Evolutionary conservation across 2,113 vertebrate species (phyloP), one percentile per base, ranked within the genome.

Genomic region (Mormoops blainvillei): DNA sequence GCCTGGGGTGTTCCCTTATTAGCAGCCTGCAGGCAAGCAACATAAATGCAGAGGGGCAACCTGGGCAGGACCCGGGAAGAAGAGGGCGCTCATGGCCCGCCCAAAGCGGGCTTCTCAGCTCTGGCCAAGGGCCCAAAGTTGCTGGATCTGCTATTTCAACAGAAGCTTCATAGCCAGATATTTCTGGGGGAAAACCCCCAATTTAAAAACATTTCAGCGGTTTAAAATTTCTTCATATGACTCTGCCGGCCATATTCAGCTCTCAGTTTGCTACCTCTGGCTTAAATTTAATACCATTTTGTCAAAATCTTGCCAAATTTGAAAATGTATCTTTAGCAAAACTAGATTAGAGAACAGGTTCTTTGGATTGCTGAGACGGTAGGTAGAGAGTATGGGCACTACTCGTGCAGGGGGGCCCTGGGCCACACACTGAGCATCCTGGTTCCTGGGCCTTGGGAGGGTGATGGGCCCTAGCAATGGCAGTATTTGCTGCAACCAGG

Each of bases 41-140:
- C 28, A 14, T 11, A 26, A 71, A 68, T 0, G 14, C 54, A 3
- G 22, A n/a, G 50, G 74, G 28, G 38, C 41, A 80, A 10, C 26
- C 41, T 54, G 61, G 36, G 94, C 2, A 24, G 36, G 24, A 33
- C 5, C 16, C 63, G n/a, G 16, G 26, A 10, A 41, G 76, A 88
- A 14, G 0, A 8, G 2, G 50, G 58, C 56, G 26, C 20, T n/a
- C 1, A 7, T 6, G 20, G 26, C 31, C 28, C 20, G 0, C 12
- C 33, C 43, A 15, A 14, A 20, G 26, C 33, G 9, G 28, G 3
- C 36, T 43, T 45, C 88, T 94, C 13, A 28, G 71, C 31, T 89
- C 68, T n/a, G n/a, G 14, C 12, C 13, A 15, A 43, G 38, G 71
- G 16, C 12, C 58, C 38, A 7, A 9, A 89, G 22, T 71, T 81